Conservation (phyloP, 2,888 invertebrate species). For the Drosophila meridiana region DNA sequence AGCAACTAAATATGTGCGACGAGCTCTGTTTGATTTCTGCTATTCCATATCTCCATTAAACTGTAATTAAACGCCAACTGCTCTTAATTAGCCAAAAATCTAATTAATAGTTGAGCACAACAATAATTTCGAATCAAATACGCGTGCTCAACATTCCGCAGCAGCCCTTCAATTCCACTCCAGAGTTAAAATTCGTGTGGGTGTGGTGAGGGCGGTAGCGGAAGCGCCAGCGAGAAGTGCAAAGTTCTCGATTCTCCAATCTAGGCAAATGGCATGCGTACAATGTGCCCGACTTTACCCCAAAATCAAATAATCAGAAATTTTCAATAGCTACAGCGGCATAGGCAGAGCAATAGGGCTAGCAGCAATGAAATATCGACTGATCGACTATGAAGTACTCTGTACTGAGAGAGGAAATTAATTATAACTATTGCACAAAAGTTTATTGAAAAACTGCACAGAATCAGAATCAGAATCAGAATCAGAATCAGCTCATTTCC, state of each 20-base stretch:
- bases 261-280: conserved; percentile 27
- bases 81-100: conserved; percentile 6
- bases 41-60: not conserved
- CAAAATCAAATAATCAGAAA: conserved; percentile 51
- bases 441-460: too few relatives aligned
- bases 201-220: not conserved
- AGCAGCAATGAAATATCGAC: not conserved
- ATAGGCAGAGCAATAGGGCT: not conserved
- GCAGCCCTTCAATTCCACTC: not conserved
- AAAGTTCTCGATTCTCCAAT: not conserved
- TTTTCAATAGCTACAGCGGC: conserved; percentile 1
- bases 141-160: not conserved
- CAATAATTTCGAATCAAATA: conserved; percentile 1
- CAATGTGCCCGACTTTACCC: conserved; percentile 45
- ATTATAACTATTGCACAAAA: too few relatives aligned
- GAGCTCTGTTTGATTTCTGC: conserved; percentile 7
- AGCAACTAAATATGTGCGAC: conserved; percentile 33
- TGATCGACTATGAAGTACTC: not conserved
- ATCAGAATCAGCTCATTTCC: too few relatives aligned
- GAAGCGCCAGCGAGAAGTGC: conserved; percentile 2
- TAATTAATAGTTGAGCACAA: conserved; percentile 1
- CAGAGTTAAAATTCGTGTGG: not conserved
- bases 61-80: conserved; percentile 4
- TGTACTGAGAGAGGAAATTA: not conserved
- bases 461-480: too few relatives aligned